phyloP scores from a whole-genome alignment of 2,888 invertebrate species.

The Onchidella celtica region DNA sequence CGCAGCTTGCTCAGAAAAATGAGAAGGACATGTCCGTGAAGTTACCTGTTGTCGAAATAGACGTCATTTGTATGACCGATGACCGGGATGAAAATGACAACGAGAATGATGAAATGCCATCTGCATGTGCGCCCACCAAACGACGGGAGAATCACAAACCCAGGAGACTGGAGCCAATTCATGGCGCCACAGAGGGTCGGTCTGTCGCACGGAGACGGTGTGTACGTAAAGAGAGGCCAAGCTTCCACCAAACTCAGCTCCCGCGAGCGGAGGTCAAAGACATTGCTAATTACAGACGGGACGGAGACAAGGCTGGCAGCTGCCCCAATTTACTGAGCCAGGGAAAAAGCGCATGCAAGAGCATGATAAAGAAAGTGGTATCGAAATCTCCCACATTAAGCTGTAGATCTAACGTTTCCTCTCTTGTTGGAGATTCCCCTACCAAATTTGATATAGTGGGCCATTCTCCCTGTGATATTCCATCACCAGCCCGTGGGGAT shows the following conservation, averaged over 20 bases:
- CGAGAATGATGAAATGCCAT: neutral
- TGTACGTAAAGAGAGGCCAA: neutral
- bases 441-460: neutral
- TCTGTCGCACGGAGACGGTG: neutral
- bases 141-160: neutral
- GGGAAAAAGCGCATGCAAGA: too few relatives aligned
- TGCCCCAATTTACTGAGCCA: constrained; percentile 2
- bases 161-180: neutral
- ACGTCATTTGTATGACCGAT: neutral
- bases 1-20: neutral
- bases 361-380: too few relatives aligned
- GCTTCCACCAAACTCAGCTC: neutral
- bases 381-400: too few relatives aligned
- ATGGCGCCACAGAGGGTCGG: neutral
- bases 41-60: neutral
- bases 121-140: neutral
- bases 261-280: neutral
- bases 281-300: neutral
- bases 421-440: neutral
- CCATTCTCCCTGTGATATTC: neutral
- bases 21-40: neutral
- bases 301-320: neutral
- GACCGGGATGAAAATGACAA: neutral
- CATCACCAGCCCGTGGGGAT: neutral
- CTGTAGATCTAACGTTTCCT: neutral